These are phyloP conservation scores for Ficedula albicollis DNA, from an alignment of 2,797 vertebrate species.

Conservation along the genomic window DNA sequence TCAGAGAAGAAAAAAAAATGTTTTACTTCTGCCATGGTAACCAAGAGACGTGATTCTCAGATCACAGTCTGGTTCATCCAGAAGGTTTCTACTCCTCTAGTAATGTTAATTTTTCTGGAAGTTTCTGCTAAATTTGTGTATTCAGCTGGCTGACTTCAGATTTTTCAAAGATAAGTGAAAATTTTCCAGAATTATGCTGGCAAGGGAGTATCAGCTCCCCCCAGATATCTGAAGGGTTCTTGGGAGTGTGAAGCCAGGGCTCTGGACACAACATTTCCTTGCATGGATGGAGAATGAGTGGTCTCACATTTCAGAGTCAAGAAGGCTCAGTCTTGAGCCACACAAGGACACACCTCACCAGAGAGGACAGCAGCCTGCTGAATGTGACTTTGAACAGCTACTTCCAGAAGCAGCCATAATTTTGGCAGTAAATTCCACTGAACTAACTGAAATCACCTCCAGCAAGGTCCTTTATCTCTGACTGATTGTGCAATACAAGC, in stretches of 20 bases:
- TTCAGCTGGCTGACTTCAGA: background rate
- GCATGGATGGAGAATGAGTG: background rate
- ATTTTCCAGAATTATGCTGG: background rate
- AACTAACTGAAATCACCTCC: slow-evolving; percentile 1
- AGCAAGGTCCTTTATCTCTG: background rate
- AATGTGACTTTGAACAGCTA: background rate
- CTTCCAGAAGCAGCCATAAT: background rate
- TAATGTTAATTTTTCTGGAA: background rate
- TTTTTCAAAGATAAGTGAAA: background rate
- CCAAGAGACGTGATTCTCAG: background rate
- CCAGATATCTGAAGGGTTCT: background rate
- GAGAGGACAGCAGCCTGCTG: background rate
- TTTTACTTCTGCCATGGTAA: background rate
- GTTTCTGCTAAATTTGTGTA: slow-evolving; percentile 7
- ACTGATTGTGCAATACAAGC: background rate
- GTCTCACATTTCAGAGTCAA: background rate
- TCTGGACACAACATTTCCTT: background rate
- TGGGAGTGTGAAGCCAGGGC: background rate
- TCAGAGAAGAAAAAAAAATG: background rate
- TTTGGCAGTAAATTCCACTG: background rate
- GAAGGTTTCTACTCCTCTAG: background rate
- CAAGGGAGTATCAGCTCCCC: background rate
- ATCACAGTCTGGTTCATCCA: slow-evolving; percentile 6
- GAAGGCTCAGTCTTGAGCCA: background rate
- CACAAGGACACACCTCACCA: background rate